Evolutionary conservation across 2,113 vertebrate genomes (phyloP).

Genomic region (Lichenostomus cassidix): DNA sequence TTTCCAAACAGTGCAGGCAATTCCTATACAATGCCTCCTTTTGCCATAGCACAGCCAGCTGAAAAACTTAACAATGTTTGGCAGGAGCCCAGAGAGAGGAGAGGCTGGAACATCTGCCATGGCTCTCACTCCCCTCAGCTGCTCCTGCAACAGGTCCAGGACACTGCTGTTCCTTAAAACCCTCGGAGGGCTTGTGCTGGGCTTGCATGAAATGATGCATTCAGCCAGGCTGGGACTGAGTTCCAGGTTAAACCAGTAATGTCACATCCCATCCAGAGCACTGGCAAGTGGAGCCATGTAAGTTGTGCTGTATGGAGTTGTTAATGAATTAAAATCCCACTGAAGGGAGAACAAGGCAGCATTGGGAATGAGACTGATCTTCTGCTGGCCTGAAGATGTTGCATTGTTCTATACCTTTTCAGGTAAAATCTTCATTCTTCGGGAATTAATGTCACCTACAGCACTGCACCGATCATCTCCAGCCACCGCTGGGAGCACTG

Average conservation of each 20-base stretch:
- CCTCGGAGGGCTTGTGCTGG: neutral
- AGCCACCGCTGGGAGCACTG: neutral
- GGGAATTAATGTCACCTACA: neutral
- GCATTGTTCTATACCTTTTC: neutral
- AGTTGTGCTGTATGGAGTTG: rapidly evolving
- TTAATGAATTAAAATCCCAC: neutral
- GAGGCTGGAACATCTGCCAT: neutral
- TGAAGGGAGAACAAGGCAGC: rapidly evolving
- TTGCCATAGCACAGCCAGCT: neutral
- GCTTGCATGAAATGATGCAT: rapidly evolving
- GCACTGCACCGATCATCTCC: rapidly evolving
- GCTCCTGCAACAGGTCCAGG: neutral
- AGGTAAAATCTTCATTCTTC: neutral
- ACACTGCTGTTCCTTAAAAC: neutral
- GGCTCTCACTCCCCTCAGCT: neutral
- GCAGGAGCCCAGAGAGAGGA: neutral
- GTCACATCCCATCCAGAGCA: neutral
- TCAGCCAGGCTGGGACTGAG: neutral
- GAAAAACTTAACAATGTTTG: neutral
- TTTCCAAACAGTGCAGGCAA: neutral
- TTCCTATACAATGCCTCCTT: neutral
- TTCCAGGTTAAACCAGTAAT: neutral
- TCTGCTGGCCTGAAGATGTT: neutral
- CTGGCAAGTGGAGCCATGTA: neutral
- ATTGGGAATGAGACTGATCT: neutral